Evolutionary conservation across 2,888 invertebrate species (phyloP).

Genomic region (Anoplius nigerrimus): DNA sequence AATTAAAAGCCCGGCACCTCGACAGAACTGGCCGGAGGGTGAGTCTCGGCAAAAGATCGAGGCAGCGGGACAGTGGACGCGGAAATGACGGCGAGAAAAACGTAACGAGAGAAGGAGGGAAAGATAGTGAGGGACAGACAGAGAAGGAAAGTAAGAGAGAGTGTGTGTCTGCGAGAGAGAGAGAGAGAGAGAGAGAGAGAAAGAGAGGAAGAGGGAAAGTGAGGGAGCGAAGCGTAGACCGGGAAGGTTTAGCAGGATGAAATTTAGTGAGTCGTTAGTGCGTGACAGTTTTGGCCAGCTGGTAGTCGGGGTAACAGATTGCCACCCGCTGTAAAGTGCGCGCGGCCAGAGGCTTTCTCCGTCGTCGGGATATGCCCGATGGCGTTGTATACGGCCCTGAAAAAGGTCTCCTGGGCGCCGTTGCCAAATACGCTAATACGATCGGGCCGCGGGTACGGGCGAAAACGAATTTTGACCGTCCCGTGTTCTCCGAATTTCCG

Average conservation of each 20-base stretch:
- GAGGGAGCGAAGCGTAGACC: slow-evolving; percentile 7
- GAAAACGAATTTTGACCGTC: no score
- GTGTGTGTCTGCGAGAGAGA: not conserved
- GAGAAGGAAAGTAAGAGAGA: not conserved
- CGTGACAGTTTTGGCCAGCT: slow-evolving; percentile 61
- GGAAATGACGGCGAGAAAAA: no score
- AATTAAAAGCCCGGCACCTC: slow-evolving; percentile 42
- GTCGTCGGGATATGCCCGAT: not conserved
- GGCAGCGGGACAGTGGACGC: not conserved
- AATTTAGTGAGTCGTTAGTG: slow-evolving; percentile 65
- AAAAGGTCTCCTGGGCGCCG: slow-evolving; percentile 26
- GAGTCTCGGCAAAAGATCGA: not conserved
- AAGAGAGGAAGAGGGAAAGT: not conserved
- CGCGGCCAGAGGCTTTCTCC: not conserved
- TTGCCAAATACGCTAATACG: slow-evolving; percentile 14
- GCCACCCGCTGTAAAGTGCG: slow-evolving; percentile 38
- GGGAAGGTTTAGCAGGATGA: slow-evolving; percentile 41
- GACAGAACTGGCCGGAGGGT: not conserved
- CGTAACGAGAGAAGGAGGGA: not conserved
- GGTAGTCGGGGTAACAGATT: slow-evolving; percentile 57
- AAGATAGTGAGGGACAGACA: not conserved
- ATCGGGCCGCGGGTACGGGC: not conserved
- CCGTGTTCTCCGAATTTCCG: no score
- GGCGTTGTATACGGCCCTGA: slow-evolving; percentile 18
- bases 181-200: slow-evolving; percentile 2